Base-by-base conservation (phyloP, 2,113 vertebrate species). In the Lontra canadensis region DNA sequence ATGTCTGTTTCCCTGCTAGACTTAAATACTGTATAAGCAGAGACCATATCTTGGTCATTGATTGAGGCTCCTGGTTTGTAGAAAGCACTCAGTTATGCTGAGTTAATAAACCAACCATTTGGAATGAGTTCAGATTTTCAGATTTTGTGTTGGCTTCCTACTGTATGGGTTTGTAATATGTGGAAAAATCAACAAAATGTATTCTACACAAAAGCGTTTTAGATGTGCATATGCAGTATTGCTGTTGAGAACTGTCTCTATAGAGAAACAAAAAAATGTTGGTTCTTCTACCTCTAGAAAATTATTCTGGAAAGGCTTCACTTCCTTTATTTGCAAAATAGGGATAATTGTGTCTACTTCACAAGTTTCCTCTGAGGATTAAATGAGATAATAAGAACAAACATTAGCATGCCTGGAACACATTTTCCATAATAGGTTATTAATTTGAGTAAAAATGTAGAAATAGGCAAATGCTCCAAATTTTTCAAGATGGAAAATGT, bases 381-480 rank as follows among this genome's bases (percentile, higher is more conserved):
- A 80, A 93, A 80, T 74, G 23, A 95, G 90, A 91, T 93, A 96
- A 65, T 44, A 31, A 44, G 18, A 55, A 20, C 36, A 55, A 67
- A 69, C 10, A 76, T 67, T 95, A 93, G 13, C 42, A 34, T 82
- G 47, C 21, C 29, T 90, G 7, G 61, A 82, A 87, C 23, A 69
- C 74, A 55, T 97, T 92, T 94, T 36, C n/a, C 34, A 76, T 89
- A 81, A 84, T 84, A 59, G 15, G 9, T 88, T 92, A 74, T 87
- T 93, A 57, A 63, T 96, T 69, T 49, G 31, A 85, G 12, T 92
- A 87, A 95, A 97, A 94, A 63, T 95, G 23, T n/a, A 90, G 31
- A 81, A 81, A 76, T 26, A 92, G 39, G 71, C 3, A 95, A 85
- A 92, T 85, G 4, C 1, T 31, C 49, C 55, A 97, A 69, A 71